phyloP scores from a whole-genome alignment of 1,140 invertebrate species.

The Tenebrio molitor region DNA sequence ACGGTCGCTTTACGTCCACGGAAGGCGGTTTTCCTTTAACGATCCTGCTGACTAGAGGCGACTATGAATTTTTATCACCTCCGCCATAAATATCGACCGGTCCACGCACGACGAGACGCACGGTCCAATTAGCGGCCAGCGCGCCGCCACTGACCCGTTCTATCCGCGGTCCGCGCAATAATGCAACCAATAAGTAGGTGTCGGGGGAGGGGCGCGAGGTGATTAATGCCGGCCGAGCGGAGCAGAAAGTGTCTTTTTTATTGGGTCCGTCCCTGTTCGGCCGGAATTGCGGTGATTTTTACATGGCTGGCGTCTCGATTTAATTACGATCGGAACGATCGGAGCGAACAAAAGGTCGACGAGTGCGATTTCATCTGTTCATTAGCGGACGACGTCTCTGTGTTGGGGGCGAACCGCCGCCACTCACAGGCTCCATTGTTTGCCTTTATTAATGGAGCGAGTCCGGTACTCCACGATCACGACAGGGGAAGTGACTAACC shows the following conservation, averaged over 20 bases:
- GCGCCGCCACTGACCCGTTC: too few species aligned
- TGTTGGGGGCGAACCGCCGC: neutral
- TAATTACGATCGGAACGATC: conserved; percentile 20
- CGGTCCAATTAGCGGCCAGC: too few species aligned
- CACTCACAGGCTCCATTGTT: conserved; percentile 25
- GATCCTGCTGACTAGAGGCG: neutral
- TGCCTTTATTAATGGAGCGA: conserved; percentile 23
- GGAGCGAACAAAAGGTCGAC: conserved; percentile 9
- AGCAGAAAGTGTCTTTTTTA: neutral
- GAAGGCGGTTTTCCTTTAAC: conserved; percentile 8
- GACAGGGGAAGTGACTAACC: conserved; percentile 56
- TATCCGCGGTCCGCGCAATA: too few species aligned
- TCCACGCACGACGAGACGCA: neutral
- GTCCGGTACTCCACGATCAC: neutral
- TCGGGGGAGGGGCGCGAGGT: neutral
- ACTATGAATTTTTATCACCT: conserved; percentile 10
- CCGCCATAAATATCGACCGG: neutral
- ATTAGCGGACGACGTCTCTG: conserved; percentile 26
- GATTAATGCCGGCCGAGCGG: neutral
- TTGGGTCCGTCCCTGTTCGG: neutral
- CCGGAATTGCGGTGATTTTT: conserved; percentile 10
- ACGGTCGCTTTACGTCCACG: conserved; percentile 32
- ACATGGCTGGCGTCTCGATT: conserved; percentile 11
- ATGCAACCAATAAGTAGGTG: too few species aligned
- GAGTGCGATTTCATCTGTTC: conserved; percentile 42